phyloP scores from a whole-genome alignment of 2,113 vertebrate species.

The Isichthys henryi region DNA sequence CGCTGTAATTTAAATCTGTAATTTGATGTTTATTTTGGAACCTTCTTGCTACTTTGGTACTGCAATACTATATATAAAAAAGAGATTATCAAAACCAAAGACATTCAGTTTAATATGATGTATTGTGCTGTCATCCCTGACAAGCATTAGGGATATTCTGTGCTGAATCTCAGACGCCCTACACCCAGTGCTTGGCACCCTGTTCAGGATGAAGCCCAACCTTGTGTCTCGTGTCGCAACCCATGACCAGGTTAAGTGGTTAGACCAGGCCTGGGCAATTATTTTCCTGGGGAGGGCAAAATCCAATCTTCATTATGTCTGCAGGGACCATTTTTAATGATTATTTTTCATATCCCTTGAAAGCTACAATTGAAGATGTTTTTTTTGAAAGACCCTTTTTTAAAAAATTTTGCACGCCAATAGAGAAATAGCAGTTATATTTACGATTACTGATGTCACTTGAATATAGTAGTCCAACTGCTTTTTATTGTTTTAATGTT shows the following conservation, averaged over 20 bases:
- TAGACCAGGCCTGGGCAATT: not conserved
- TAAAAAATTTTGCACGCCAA: not conserved
- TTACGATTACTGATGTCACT: not conserved
- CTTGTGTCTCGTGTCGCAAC: not conserved
- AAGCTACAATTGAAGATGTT: not conserved
- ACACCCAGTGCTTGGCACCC: not conserved
- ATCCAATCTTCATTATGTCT: not conserved
- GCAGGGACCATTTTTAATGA: not conserved
- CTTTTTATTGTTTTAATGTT: not conserved
- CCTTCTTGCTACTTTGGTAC: not conserved
- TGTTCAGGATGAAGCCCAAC: not conserved
- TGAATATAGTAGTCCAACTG: not conserved
- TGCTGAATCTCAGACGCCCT: not conserved
- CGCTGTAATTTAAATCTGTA: not conserved
- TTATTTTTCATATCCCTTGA: not conserved
- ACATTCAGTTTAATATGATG: not conserved
- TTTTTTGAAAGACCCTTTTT: not conserved
- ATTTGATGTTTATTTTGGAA: not conserved
- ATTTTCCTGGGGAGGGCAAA: not conserved
- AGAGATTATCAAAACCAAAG: not conserved
- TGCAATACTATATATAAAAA: not conserved
- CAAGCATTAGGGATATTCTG: not conserved
- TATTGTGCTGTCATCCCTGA: not conserved
- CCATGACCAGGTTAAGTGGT: not conserved
- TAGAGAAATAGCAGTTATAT: not conserved